Conservation (phyloP, 1,140 invertebrate genomes). For the Trigoniulus corallinus region DNA sequence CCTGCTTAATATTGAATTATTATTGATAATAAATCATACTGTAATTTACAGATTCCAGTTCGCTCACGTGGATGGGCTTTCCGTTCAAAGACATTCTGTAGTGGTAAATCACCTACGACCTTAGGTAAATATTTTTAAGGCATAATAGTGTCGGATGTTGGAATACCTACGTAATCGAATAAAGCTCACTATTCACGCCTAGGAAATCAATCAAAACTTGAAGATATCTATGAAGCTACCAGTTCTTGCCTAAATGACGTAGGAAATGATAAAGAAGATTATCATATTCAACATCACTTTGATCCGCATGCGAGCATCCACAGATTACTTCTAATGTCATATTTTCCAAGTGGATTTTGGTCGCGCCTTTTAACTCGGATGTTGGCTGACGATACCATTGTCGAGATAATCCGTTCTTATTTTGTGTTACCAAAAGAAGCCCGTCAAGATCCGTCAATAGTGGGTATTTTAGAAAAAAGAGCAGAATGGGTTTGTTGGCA, state of each 20-base stretch:
- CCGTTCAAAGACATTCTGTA: constrained; percentile 36
- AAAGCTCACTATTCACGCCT: too few relatives aligned
- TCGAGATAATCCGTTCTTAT: constrained; percentile 56
- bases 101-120: background rate
- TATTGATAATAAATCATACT: background rate
- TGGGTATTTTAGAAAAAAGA: constrained; percentile 38
- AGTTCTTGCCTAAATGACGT: too few relatives aligned
- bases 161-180: too few relatives aligned
- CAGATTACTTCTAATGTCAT: constrained; percentile 72
- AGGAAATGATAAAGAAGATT: constrained; percentile 6
- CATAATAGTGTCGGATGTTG: too few relatives aligned
- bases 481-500: constrained; percentile 94
- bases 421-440: constrained; percentile 45
- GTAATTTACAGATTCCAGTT: constrained; percentile 38
- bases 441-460: constrained; percentile 41
- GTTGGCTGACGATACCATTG: constrained; percentile 70
- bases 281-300: constrained; percentile 16
- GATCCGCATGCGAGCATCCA: constrained; percentile 19
- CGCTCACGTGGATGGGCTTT: constrained; percentile 49
- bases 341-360: constrained; percentile 97
- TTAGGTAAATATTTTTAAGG: too few relatives aligned
- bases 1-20: constrained; percentile 3
- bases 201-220: too few relatives aligned
- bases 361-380: constrained; percentile 80
- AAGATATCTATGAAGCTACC: too few relatives aligned